These are phyloP conservation scores for Lagopus leucura DNA, from an alignment of 2,113 vertebrate species.

Conservation along the genomic window DNA sequence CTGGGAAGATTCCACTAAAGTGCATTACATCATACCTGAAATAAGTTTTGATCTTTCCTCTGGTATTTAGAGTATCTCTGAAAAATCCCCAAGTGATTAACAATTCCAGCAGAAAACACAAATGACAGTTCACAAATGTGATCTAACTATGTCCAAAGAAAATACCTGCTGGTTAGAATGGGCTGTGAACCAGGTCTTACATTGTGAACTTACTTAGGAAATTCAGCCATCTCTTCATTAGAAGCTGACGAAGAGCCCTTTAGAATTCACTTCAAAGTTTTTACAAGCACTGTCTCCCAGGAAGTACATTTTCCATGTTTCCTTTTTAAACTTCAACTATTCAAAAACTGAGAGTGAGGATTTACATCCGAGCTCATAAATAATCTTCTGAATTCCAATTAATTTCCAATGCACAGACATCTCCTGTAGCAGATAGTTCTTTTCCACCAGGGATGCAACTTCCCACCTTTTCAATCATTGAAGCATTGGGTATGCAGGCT, in stretches of 20 bases:
- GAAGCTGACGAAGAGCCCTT: neutral
- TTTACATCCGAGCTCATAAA: conserved; percentile 66
- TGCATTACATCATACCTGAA: neutral
- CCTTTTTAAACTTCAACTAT: conserved; percentile 44
- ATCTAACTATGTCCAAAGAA: neutral
- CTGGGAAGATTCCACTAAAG: neutral
- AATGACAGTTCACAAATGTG: neutral
- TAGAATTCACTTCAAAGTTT: neutral
- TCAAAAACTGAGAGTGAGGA: conserved; percentile 58
- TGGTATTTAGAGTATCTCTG: neutral
- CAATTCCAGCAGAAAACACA: neutral
- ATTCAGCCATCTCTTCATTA: neutral
- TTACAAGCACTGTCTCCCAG: conserved; percentile 7
- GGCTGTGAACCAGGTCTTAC: neutral
- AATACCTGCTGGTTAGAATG: neutral
- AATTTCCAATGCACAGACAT: conserved; percentile 16
- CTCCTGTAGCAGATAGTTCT: neutral
- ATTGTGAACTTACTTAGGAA: neutral
- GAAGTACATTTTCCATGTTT: conserved; percentile 12
- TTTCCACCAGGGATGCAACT: neutral
- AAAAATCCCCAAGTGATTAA: neutral
- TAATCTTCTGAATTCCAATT: conserved; percentile 67
- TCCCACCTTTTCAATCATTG: neutral
- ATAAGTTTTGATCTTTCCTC: neutral
- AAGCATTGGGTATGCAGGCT: neutral